Evolutionary conservation across 2,888 invertebrate genomes (phyloP), one percentile per base, ranked within the genome.

Genomic region (Perdita meconis): DNA sequence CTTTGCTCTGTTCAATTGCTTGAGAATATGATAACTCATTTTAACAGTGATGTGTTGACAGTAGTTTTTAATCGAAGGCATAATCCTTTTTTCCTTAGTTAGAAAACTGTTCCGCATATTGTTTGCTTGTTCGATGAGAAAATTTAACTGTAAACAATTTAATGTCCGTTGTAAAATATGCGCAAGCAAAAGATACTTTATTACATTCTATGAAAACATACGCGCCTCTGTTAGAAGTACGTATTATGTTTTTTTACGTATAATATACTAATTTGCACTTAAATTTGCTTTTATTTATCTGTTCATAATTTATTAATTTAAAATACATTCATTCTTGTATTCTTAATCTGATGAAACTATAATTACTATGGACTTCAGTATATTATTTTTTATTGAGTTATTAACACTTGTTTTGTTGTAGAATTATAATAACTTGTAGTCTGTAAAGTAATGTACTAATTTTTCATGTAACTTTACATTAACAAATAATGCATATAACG

Each of bases 11-110:
- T 24, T 65, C 53, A 75, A 71, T 65, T 55, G 60, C 47, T 56
- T 26, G 12, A 13, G 5, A 16, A 19, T 53, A 38, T 38, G 10
- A 22, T 47, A 12, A 26, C 19, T 50, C 24, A 56, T 50, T 42
- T 4, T 8, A 16, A n/a, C 38, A 51, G 61, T 8, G 50, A 67
- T 67, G 67, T 67, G 73, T 67, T 77, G 74, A 77, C 73, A 67
- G 51, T 38, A 47, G 30, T 67, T 12, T 12, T 64, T 67, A 67
- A 63, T 53, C 36, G 36, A 53, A 57, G 44, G 19, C 34, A 19
- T 73, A 5, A 30, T 4, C 6, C 30, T 30, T 50, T 34, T 63
- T 16, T 16, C 26, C 4, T 6, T n/a, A 24, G 8, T 8, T 16
- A 30, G 26, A 22, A 5, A 19, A 22, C 26, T 10, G 4, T 26